These are phyloP conservation scores for Arothron firmamentum DNA, from an alignment of 2,113 vertebrate genomes.

Conservation along the genomic window DNA sequence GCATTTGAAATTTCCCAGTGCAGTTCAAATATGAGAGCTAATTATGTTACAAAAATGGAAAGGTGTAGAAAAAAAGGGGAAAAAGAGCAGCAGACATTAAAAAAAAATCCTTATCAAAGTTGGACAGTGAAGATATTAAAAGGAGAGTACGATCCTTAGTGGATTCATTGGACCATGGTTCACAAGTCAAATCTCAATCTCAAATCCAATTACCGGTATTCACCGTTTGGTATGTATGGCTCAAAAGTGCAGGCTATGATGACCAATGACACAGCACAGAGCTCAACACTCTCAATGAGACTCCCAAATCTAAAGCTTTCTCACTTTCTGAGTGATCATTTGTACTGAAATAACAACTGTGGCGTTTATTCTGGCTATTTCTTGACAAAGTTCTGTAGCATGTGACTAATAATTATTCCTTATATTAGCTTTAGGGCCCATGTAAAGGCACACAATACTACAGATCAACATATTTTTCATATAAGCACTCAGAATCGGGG, in stretches of 20 bases:
- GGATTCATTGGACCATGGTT: constrained; percentile 60
- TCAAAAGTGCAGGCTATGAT: constrained; percentile 50
- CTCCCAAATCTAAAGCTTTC: constrained; percentile 29
- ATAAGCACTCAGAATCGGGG: too few species aligned
- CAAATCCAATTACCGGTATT: constrained; percentile 62
- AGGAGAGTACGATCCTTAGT: constrained; percentile 45
- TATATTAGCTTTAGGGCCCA: too few species aligned
- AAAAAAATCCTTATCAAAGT: constrained; percentile 51
- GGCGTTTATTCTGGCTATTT: too few species aligned
- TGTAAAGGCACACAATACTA: too few species aligned
- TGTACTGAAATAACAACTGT: too few species aligned
- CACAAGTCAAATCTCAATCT: constrained; percentile 31
- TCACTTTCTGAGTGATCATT: background rate
- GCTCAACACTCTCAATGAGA: constrained; percentile 43
- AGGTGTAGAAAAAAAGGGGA: constrained; percentile 39
- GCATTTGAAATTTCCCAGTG: constrained; percentile 74
- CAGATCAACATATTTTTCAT: too few species aligned
- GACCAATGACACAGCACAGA: constrained; percentile 52
- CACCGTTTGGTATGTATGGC: constrained; percentile 52
- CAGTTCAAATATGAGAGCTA: constrained; percentile 80
- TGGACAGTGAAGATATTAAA: constrained; percentile 50
- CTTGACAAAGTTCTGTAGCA: too few species aligned
- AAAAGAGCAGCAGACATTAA: constrained; percentile 6
- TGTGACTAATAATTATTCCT: too few species aligned
- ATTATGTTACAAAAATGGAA: constrained; percentile 77